These are phyloP conservation scores for Oedothorax gibbosus DNA, from an alignment of 1,140 invertebrate species.

Conservation along the genomic window DNA sequence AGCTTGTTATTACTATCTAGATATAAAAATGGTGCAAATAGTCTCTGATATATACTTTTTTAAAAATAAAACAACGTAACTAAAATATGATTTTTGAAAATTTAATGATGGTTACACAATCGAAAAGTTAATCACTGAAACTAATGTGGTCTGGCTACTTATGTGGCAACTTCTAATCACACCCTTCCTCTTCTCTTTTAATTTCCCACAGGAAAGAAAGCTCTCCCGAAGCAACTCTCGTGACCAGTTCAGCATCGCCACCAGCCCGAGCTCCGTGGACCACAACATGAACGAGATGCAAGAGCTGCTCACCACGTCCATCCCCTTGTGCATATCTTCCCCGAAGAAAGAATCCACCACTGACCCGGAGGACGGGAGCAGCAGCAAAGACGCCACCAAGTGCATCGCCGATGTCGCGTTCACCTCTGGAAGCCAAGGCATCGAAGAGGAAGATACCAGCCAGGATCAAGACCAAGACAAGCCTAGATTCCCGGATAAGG, in stretches of 20 bases:
- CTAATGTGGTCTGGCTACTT: too few species aligned
- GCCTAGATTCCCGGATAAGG: background rate
- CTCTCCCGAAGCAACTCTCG: constrained; percentile 46
- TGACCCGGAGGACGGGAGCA: constrained; percentile 3
- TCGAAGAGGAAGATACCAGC: background rate
- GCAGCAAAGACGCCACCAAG: constrained; percentile 12
- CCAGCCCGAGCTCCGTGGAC: constrained; percentile 59
- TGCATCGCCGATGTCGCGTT: constrained; percentile 31
- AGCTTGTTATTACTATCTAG: too few species aligned
- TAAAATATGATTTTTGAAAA: too few species aligned
- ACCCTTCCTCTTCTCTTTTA: background rate
- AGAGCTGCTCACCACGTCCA: constrained; percentile 34
- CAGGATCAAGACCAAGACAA: background rate
- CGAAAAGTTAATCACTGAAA: too few species aligned
- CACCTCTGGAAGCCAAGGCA: background rate
- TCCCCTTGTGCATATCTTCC: background rate
- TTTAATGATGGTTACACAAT: too few species aligned
- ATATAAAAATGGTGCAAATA: too few species aligned
- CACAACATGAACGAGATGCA: constrained; percentile 63
- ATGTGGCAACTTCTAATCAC: too few species aligned
- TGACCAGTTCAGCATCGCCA: constrained; percentile 51
- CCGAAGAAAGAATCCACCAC: background rate
- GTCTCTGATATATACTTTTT: too few species aligned
- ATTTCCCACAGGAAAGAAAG: constrained; percentile 5
- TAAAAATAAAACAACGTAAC: too few species aligned